These are phyloP conservation scores for Drosophila santomea DNA, from an alignment of 1,140 invertebrate genomes.

Conservation along the genomic window DNA sequence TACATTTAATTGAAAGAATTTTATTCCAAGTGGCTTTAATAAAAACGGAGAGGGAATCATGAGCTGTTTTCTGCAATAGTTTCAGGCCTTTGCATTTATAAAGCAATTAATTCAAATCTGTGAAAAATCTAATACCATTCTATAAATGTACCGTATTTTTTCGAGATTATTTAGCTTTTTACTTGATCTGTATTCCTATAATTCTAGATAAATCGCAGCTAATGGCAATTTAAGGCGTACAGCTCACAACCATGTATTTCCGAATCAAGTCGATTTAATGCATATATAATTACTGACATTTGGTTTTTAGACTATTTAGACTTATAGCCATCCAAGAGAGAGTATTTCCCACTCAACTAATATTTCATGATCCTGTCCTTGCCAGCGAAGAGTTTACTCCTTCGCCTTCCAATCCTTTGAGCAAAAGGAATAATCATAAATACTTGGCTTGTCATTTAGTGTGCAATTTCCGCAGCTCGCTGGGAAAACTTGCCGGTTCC, in stretches of 20 bases:
- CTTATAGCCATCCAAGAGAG: not conserved
- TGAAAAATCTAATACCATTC: not conserved
- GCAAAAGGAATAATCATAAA: slow-evolving; percentile 48
- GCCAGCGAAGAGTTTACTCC: slow-evolving; percentile 1
- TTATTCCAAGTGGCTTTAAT: slow-evolving; percentile 67
- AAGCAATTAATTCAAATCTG: not conserved
- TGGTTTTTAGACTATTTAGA: not conserved
- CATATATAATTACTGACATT: not conserved
- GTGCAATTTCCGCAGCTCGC: slow-evolving; percentile 48
- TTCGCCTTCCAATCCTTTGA: slow-evolving; percentile 3
- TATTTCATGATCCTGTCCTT: slow-evolving; percentile 21
- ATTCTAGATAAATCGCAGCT: too few species aligned
- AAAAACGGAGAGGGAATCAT: slow-evolving; percentile 2
- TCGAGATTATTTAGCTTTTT: too few species aligned
- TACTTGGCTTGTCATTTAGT: slow-evolving; percentile 56
- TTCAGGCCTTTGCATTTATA: too few species aligned
- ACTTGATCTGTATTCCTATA: too few species aligned
- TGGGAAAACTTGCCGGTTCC: slow-evolving; percentile 43
- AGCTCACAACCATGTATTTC: not conserved
- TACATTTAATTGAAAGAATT: slow-evolving; percentile 80
- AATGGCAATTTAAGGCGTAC: too few species aligned
- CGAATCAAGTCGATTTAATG: not conserved
- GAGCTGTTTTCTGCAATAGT: not conserved
- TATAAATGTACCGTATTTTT: not conserved
- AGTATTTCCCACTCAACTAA: not conserved